Evolutionary conservation across 2,888 invertebrate species (phyloP), one percentile per base, ranked within the genome.

Genomic region (Synergus gifuensis): DNA sequence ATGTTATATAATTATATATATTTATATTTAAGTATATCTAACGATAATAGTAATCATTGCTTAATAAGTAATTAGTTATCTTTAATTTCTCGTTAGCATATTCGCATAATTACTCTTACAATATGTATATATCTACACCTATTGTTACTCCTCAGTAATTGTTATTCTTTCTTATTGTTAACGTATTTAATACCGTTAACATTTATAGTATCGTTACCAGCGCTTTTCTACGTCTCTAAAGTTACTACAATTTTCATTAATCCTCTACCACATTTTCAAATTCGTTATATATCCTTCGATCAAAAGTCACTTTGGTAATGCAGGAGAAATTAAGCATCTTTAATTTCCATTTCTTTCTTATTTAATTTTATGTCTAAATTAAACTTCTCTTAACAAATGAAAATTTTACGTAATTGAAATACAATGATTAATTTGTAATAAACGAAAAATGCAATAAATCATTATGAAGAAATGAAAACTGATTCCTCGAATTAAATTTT

Each of bases 11-110:
- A 86, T 40, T 64, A 44, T 22, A 76, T 81, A 79, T 83, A 64
- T 16, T 36, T 14, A 67, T 44, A 36, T 36, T 64, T 85, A 84
- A 83, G 84, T 86, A 83, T 87, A 85, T 87, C 88, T 89, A 89
- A 88, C 87, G 85, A 81, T 87, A 86, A 80, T 87, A 86, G 22
- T 60, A 12, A 86, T 87, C 83, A 83, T 87, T 87, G 87, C 82
- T 87, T 73, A 54, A 73, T 54, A 28, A 14, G 36, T 54, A 73
- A 73, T 54, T 73, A 73, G n/a, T 73, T 78, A 64, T 64, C 79
- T 46, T 79, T 76, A 80, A 69, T 42, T 83, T 78, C 58, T 76
- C 46, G 54, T 80, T 79, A 64, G 44, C 42, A 67, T 79, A 76
- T 66, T 78, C 63, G 8, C 54, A 73, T 36, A 36, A 36, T 28